Conservation (phyloP, 1,140 invertebrate species). For the Sminthurinus signatus region DNA sequence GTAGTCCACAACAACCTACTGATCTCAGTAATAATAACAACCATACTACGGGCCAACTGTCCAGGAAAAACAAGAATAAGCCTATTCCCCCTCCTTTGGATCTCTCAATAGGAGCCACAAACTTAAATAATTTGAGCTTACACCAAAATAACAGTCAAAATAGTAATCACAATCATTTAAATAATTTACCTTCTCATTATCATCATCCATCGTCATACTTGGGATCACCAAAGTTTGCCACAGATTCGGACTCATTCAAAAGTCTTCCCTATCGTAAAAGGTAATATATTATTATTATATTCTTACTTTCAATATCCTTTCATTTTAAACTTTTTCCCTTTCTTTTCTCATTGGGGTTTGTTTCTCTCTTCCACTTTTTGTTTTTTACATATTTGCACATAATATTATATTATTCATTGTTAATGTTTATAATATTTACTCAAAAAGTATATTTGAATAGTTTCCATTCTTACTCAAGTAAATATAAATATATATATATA, state of each 20-base stretch:
- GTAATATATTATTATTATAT: too few relatives aligned
- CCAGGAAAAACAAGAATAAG: slow-evolving; percentile 32
- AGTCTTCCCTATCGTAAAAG: slow-evolving; percentile 39
- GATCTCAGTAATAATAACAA: slow-evolving; percentile 32
- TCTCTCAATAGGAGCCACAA: slow-evolving; percentile 37
- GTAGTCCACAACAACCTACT: not conserved
- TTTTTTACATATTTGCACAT: too few relatives aligned
- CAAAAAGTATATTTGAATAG: too few relatives aligned
- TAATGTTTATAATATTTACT: too few relatives aligned
- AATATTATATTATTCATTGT: too few relatives aligned
- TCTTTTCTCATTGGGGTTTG: too few relatives aligned
- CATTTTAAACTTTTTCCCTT: too few relatives aligned
- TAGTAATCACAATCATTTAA: slow-evolving; percentile 15
- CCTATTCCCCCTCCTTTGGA: slow-evolving; percentile 41
- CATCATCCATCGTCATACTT: slow-evolving; percentile 18
- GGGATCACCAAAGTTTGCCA: slow-evolving; percentile 37
- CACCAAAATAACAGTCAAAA: slow-evolving; percentile 20
- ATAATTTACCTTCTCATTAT: slow-evolving; percentile 18
- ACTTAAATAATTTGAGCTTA: slow-evolving; percentile 30
- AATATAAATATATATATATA: too few relatives aligned
- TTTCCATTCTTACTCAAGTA: too few relatives aligned
- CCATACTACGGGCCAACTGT: slow-evolving; percentile 10
- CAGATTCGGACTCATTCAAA: slow-evolving; percentile 37
- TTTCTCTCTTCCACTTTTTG: too few relatives aligned
- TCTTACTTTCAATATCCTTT: too few relatives aligned